phyloP scores from a whole-genome alignment of 2,113 vertebrate genomes.

The Tragelaphus scriptus region DNA sequence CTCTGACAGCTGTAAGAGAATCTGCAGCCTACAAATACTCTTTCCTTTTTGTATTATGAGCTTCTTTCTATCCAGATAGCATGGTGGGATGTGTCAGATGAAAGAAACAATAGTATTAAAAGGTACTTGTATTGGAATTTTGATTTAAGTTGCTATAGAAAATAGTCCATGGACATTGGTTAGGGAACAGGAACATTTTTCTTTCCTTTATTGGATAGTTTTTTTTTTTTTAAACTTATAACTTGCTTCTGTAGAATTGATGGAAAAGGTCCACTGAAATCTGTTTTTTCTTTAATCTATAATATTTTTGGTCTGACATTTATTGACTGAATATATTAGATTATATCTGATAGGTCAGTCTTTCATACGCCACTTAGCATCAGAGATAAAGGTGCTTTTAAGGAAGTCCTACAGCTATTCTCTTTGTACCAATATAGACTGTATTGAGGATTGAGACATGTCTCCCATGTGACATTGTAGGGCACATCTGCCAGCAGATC shows the following conservation, averaged over 20 bases:
- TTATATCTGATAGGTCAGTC: not conserved
- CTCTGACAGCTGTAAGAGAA: not conserved
- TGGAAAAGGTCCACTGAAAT: not conserved
- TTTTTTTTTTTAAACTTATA: not conserved
- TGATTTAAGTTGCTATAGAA: not conserved
- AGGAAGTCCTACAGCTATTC: not conserved
- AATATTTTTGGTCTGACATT: not conserved
- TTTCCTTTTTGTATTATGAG: not conserved
- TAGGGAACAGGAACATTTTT: not conserved
- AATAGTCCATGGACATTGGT: not conserved
- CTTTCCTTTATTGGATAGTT: not conserved
- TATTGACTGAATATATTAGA: not conserved
- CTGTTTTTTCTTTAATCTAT: not conserved
- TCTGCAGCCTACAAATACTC: not conserved
- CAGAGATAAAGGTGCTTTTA: not conserved
- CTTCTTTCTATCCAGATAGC: not conserved
- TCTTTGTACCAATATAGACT: not conserved
- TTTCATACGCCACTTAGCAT: not conserved
- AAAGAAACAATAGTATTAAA: not conserved
- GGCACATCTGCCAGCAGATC: not conserved
- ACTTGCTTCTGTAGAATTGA: not conserved
- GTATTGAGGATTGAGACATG: not conserved
- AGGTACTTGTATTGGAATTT: not conserved
- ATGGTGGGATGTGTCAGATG: not conserved
- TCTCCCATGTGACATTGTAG: not conserved